Evolutionary conservation across 2,888 invertebrate species (phyloP), one percentile per base, ranked within the genome.

Genomic region (Lasioglossum calceatum): DNA sequence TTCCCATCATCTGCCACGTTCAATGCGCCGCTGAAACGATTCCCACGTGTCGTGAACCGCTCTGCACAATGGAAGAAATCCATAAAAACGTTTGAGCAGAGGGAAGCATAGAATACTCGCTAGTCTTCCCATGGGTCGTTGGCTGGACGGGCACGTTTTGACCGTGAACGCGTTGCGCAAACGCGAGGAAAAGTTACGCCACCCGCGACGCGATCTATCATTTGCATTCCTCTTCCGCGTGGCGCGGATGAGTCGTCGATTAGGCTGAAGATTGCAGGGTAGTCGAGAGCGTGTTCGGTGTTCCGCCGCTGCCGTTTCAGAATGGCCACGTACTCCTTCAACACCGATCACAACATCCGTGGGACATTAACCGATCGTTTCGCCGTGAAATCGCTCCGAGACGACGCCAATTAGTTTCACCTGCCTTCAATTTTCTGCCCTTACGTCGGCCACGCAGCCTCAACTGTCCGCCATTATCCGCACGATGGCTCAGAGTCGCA

Each of bases 191-290:
- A 58, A 36, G 77, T 86, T 82, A 44, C 82, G 71, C 82, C 76
- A 77, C 58, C 16, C 44, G 67, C 74, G 70, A 79, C 79, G 36
- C 32, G 79, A 79, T 77, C 87, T 82, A 77, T 86, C 86, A 87
- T 87, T 87, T 87, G 82, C 87, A 86, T 87, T 87, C 86, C 54
- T 77, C 76, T 82, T 86, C 82, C 87, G 86, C 70, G 78, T 86
- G 75, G 64, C 64, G 32, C 42, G 61, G 82, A 86, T 75, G 76
- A 79, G 77, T 86, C 79, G 82, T 1, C 79, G 86, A 87, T 87
- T 82, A 87, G 79, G n/a, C 44, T 19, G 50, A 32, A 82, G 87
- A 87, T 87, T 80, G 50, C 82, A 58, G 82, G 74, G 54, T 75
- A 73, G 74, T 36, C 47, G 47, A 19, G 32, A 32, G 36, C n/a